These are phyloP conservation scores for Pollachius pollachius DNA, from an alignment of 2,113 vertebrate genomes.

Conservation along the genomic window DNA sequence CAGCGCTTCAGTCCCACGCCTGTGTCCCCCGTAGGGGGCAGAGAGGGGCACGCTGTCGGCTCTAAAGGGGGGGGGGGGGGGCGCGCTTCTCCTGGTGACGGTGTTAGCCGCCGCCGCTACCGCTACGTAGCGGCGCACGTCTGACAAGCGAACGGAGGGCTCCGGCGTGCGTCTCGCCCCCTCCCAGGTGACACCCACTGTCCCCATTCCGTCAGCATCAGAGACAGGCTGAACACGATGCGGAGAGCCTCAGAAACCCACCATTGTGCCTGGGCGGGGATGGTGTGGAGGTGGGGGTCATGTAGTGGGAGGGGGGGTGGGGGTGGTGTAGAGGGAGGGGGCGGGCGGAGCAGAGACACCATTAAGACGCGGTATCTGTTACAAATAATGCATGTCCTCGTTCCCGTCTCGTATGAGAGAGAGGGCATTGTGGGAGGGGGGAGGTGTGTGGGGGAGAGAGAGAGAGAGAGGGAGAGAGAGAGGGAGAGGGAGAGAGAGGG, in stretches of 20 bases:
- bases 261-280: slow-evolving; percentile 51
- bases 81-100: slow-evolving; percentile 42
- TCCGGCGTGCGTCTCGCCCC: slow-evolving; percentile 66
- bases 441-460: slow-evolving; percentile 36
- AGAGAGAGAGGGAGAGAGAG: slow-evolving; percentile 38
- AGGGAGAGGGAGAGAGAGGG: slow-evolving; percentile 35
- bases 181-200: slow-evolving; percentile 71
- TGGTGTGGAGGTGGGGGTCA: too few species aligned
- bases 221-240: slow-evolving; percentile 65
- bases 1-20: too few species aligned
- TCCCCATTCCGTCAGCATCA: slow-evolving; percentile 79
- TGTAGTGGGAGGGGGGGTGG: too few species aligned
- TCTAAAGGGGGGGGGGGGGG: slow-evolving; percentile 53
- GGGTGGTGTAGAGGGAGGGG: neutral
- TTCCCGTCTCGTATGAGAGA: slow-evolving; percentile 58
- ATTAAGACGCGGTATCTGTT: slow-evolving; percentile 74
- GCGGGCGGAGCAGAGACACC: slow-evolving; percentile 66
- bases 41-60: slow-evolving; percentile 17
- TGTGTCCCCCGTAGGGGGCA: slow-evolving; percentile 12
- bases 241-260: slow-evolving; percentile 68
- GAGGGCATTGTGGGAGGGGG: slow-evolving; percentile 22
- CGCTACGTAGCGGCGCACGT: too few species aligned
- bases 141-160: slow-evolving; percentile 73
- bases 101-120: slow-evolving; percentile 34
- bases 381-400: slow-evolving; percentile 78